Conservation (phyloP, 2,113 vertebrate species). For the Erythrolamprus reginae region DNA sequence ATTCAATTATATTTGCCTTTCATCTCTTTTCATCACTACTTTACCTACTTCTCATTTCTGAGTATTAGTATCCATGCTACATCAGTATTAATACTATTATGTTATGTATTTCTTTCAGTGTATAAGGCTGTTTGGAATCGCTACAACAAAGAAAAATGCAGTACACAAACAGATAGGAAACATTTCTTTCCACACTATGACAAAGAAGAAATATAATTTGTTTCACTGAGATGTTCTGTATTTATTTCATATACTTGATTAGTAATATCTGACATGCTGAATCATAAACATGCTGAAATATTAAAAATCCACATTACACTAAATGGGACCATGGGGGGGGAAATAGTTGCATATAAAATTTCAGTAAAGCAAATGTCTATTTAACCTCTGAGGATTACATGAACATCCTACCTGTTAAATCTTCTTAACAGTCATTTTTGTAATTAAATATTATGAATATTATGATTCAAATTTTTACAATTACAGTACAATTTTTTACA, state of each 20-base stretch:
- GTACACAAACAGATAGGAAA: background rate
- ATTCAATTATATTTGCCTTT: background rate
- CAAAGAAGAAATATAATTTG: background rate
- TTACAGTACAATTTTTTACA: background rate
- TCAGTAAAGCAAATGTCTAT: background rate
- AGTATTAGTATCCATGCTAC: background rate
- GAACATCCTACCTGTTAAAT: background rate
- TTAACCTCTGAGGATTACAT: background rate
- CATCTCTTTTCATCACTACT: background rate
- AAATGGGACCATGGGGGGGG: background rate
- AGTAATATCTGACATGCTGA: background rate
- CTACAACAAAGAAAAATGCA: background rate
- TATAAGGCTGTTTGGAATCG: background rate
- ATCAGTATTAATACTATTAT: background rate
- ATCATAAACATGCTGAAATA: background rate
- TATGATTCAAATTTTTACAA: background rate
- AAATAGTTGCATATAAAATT: background rate
- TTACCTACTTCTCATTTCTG: background rate
- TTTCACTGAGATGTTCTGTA: background rate
- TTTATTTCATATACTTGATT: background rate
- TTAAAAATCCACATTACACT: background rate
- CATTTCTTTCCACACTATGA: background rate
- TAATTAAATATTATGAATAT: background rate
- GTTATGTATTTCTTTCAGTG: background rate
- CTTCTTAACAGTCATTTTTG: background rate